A percentile compares a stretch with the other conserved stretches of the same genome.
phyloP scores from a whole-genome alignment of 2,113 vertebrate species.

The Lonchura striata region DNA sequence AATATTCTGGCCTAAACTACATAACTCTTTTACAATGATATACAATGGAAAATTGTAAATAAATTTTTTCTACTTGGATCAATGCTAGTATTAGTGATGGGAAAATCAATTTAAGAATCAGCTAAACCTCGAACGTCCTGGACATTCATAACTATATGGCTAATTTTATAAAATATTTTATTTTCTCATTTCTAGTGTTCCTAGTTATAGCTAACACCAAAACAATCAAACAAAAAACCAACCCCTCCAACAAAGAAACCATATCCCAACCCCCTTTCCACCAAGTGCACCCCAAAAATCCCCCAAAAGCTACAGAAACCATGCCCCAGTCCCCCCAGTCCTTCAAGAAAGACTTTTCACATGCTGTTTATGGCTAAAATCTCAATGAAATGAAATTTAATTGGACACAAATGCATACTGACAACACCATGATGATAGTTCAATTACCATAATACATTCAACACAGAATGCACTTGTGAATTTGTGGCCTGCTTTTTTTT shows the following conservation, averaged over 20 bases:
- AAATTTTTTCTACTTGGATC: background rate
- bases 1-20: background rate
- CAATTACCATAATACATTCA: background rate
- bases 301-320: background rate
- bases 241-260: rapidly evolving
- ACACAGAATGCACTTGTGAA: background rate
- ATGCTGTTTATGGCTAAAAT: background rate
- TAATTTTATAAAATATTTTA: background rate
- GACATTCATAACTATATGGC: background rate
- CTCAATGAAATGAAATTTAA: background rate
- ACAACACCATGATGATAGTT: constrained; percentile 6
- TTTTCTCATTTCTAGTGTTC: background rate
- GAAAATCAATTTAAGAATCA: background rate
- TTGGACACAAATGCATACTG: constrained; percentile 19
- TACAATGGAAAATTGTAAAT: constrained; percentile 16
- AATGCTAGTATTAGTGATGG: background rate
- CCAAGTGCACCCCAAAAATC: rapidly evolving
- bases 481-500: background rate
- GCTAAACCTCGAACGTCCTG: background rate
- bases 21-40: constrained; percentile 29
- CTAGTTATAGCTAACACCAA: background rate
- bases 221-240: background rate
- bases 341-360: background rate
- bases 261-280: background rate
- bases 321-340: background rate